Conservation (phyloP, 2,113 vertebrate genomes). For the Alethe diademata region DNA sequence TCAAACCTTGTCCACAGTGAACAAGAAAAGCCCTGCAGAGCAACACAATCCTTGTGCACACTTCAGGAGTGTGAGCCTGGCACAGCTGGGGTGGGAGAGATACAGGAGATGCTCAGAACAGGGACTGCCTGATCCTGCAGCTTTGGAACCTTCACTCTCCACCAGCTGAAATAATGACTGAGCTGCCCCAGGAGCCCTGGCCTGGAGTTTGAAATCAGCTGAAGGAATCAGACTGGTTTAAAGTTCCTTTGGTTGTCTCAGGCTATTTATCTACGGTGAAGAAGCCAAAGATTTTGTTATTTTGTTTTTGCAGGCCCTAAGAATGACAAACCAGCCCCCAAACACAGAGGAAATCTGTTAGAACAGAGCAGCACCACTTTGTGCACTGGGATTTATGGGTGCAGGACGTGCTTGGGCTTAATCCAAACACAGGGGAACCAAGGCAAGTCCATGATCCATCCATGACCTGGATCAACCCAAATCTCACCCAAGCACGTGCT, state of each 20-base stretch:
- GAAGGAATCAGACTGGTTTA: not conserved
- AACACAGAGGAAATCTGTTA: not conserved
- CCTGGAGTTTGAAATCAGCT: not conserved
- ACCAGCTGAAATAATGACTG: not conserved
- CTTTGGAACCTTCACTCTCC: not conserved
- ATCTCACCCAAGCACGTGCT: not conserved
- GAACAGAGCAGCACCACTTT: not conserved
- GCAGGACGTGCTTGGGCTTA: not conserved
- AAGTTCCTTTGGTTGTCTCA: not conserved
- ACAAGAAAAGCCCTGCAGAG: not conserved
- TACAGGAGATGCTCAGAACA: not conserved
- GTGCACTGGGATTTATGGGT: not conserved
- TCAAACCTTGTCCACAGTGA: not conserved
- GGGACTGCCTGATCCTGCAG: not conserved
- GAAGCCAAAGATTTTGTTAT: not conserved
- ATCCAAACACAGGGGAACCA: not conserved
- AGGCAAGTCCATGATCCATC: not conserved
- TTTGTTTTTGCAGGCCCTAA: not conserved
- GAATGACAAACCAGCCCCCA: not conserved
- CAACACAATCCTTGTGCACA: not conserved
- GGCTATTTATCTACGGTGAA: not conserved
- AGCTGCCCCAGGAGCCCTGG: not conserved
- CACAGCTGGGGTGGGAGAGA: not conserved
- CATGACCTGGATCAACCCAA: not conserved
- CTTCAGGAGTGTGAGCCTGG: accelerated